A percentile compares a stretch with the other conserved stretches of the same genome.
Conservation (phyloP, 1,140 invertebrate species). For the Drosophila funebris region DNA sequence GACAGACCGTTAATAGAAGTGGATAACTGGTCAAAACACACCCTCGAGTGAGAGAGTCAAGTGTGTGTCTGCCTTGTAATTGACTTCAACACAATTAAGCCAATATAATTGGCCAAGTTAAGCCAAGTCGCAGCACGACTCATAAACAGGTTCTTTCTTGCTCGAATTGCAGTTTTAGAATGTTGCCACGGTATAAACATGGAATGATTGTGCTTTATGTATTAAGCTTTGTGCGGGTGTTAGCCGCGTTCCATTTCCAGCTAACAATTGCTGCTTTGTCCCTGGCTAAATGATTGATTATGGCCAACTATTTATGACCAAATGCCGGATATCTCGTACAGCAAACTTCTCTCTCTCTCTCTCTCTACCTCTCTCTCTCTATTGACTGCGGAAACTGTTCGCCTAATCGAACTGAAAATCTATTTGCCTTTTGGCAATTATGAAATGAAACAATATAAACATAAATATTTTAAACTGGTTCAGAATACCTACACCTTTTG, state of each 20-base stretch:
- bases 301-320: constrained; percentile 5
- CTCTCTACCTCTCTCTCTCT: no score
- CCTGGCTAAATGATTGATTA: constrained; percentile 47
- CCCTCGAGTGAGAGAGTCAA: constrained; percentile 33
- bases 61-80: constrained; percentile 31
- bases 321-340: constrained; percentile 37
- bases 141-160: constrained; percentile 36
- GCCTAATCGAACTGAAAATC: background rate
- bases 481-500: constrained; percentile 12
- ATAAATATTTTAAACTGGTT: constrained; percentile 33
- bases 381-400: constrained; percentile 13
- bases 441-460: background rate
- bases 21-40: constrained; percentile 19
- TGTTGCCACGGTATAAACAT: constrained; percentile 5
- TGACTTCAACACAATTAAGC: constrained; percentile 38
- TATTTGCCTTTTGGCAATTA: background rate
- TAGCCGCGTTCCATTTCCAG: constrained; percentile 30
- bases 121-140: constrained; percentile 20
- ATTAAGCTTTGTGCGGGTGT: constrained; percentile 39
- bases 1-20: constrained; percentile 2
- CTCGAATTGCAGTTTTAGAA: constrained; percentile 41
- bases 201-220: background rate
- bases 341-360: no score
- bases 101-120: constrained; percentile 27
- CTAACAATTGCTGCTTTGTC: constrained; percentile 19